Conservation (phyloP, 2,888 invertebrate genomes). For the Drosophila yooni region DNA sequence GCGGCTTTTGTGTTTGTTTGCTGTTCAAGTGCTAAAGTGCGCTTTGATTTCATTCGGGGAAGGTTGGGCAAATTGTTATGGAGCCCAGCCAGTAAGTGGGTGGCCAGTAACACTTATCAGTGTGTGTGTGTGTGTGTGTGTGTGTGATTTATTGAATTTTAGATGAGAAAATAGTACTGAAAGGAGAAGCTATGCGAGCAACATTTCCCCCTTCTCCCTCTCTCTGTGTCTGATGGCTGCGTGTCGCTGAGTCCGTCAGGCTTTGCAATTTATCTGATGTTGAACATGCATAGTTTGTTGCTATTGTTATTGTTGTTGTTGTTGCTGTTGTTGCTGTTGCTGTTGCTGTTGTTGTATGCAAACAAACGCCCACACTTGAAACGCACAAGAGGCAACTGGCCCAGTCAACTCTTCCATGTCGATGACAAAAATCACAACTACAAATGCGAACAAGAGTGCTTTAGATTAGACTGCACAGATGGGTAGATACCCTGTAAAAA, state of each 20-base stretch:
- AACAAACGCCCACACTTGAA: conserved; percentile 76
- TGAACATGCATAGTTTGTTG: conserved; percentile 75
- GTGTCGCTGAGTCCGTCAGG: conserved; percentile 60
- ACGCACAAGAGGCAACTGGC: conserved; percentile 42
- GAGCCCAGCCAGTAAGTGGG: conserved; percentile 35
- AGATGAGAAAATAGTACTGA: conserved; percentile 64
- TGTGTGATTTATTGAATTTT: conserved; percentile 81
- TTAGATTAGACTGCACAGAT: too few relatives aligned
- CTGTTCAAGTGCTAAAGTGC: conserved; percentile 71
- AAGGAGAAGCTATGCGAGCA: conserved; percentile 55
- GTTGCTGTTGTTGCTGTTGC: conserved; percentile 46
- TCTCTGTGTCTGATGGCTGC: conserved; percentile 55
- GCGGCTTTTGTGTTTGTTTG: conserved; percentile 8
- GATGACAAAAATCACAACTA: conserved; percentile 67
- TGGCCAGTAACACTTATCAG: conserved; percentile 54
- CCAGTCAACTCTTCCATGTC: conserved; percentile 73
- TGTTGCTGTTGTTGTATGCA: conserved; percentile 56
- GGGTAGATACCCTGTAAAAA: neutral
- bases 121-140: conserved; percentile 36
- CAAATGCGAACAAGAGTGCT: conserved; percentile 3
- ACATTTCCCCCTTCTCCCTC: conserved; percentile 12
- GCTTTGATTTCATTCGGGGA: conserved; percentile 61
- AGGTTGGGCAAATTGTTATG: conserved; percentile 3
- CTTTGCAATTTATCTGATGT: conserved; percentile 79
- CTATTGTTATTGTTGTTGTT: conserved; percentile 13